Evolutionary conservation across 2,113 vertebrate species (phyloP).

Genomic region (Amblyopsis rosae): DNA sequence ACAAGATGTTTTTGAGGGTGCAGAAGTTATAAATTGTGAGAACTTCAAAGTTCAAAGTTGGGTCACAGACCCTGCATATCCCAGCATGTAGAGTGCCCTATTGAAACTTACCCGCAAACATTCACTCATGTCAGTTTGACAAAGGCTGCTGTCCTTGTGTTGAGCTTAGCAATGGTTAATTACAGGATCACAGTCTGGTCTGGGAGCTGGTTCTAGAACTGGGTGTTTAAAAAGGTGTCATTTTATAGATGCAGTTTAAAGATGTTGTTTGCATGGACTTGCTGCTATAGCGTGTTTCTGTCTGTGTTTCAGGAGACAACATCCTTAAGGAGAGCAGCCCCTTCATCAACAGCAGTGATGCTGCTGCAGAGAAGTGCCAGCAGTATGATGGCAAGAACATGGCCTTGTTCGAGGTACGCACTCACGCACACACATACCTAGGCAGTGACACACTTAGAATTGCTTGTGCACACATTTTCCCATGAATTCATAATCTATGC

Average conservation of each 20-base stretch:
- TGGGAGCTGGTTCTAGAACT: no score
- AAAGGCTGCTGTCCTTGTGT: no score
- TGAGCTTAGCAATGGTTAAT: no score
- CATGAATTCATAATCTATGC: not conserved
- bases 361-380: conserved; percentile 87
- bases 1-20: no score
- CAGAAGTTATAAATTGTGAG: no score
- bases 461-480: not conserved
- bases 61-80: no score
- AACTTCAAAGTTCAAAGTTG: no score
- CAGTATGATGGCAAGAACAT: conserved; percentile 96
- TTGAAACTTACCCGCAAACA: no score
- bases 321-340: conserved; percentile 98
- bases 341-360: conserved; percentile 96
- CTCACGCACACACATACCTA: conserved; percentile 1
- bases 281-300: conserved; percentile 25
- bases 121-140: no score
- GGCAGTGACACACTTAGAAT: not conserved
- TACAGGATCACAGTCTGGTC: no score
- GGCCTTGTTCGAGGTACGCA: conserved; percentile 93
- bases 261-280: conserved; percentile 8
- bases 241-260: not conserved
- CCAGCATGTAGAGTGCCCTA: no score
- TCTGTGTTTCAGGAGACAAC: conserved; percentile 84
- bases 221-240: no score